Percentiles rank a stretch among this genome's conserved stretches.
phyloP scores from a whole-genome alignment of 1,140 invertebrate species.

The Meloidogyne floridensis region DNA sequence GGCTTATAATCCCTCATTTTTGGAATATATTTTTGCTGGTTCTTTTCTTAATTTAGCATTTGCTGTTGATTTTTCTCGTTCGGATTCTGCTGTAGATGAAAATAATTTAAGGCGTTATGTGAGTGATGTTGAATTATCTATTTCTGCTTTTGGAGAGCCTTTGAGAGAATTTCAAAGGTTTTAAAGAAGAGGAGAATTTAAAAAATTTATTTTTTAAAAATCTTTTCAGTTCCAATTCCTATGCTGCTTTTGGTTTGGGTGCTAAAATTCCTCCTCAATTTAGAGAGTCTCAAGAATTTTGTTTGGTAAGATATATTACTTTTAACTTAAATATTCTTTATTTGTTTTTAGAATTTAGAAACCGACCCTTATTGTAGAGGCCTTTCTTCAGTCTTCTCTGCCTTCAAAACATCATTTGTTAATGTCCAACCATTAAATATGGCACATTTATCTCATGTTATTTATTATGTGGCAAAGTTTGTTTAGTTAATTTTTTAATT shows the following conservation, averaged over 20 bases:
- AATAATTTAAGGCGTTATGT: constrained; percentile 44
- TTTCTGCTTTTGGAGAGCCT: constrained; percentile 50
- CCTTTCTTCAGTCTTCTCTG: constrained; percentile 50
- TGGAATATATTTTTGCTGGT: constrained; percentile 55
- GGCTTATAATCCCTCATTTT: constrained; percentile 46
- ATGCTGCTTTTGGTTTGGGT: constrained; percentile 59
- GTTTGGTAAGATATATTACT: constrained; percentile 46
- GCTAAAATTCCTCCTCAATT: constrained; percentile 59
- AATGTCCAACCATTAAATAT: constrained; percentile 53
- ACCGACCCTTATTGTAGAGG: constrained; percentile 54
- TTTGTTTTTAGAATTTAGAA: constrained; percentile 38
- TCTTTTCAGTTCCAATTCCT: constrained; percentile 43
- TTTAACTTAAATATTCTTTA: not conserved
- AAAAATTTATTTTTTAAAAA: constrained; percentile 11
- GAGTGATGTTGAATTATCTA: constrained; percentile 55
- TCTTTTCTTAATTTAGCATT: constrained; percentile 53
- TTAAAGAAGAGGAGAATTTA: constrained; percentile 4
- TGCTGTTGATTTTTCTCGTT: constrained; percentile 58
- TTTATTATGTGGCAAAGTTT: constrained; percentile 61
- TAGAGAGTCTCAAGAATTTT: constrained; percentile 61
- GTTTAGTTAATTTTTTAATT: not conserved
- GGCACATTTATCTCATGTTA: constrained; percentile 62
- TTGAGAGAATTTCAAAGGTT: constrained; percentile 48
- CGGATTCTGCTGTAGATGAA: constrained; percentile 42
- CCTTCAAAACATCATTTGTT: constrained; percentile 55